A percentile compares a stretch with the other conserved stretches of the same genome.
phyloP scores from a whole-genome alignment of 2,888 invertebrate genomes.

The Drosophila fulvimacula region DNA sequence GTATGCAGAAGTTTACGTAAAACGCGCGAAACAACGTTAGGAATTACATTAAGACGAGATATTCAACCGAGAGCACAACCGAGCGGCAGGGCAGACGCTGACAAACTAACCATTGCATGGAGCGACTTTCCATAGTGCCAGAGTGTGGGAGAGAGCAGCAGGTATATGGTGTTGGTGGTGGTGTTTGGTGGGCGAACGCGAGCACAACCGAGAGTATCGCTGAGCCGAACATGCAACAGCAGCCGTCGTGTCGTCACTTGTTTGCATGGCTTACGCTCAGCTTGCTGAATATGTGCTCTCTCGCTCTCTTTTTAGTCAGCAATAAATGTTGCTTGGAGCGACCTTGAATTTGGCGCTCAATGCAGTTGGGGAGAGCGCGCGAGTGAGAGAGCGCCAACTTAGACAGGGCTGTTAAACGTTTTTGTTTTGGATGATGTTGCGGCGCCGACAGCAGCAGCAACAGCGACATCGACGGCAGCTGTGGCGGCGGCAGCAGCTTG shows the following conservation, averaged over 20 bases:
- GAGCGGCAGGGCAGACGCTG: conserved; percentile 68
- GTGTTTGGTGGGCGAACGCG: conserved; percentile 26
- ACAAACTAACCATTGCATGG: conserved; percentile 57
- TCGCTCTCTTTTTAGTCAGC: conserved; percentile 49
- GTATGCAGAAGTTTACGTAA: conserved; percentile 50
- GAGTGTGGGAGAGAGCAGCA: conserved; percentile 38
- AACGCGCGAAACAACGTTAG: conserved; percentile 53
- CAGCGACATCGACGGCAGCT: background rate
- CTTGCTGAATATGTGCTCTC: conserved; percentile 62
- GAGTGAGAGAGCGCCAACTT: conserved; percentile 11
- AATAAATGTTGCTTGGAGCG: conserved; percentile 44
- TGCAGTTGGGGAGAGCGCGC: conserved; percentile 31
- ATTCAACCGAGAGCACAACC: conserved; percentile 68
- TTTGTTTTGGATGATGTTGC: conserved; percentile 57
- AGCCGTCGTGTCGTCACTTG: conserved; percentile 54
- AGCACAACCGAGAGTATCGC: conserved; percentile 16
- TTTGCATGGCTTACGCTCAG: conserved; percentile 43
- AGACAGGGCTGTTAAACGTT: conserved; percentile 57
- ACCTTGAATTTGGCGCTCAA: conserved; percentile 68
- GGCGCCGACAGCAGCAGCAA: conserved; percentile 11
- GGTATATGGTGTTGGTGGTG: conserved; percentile 24
- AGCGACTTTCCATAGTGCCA: conserved; percentile 10
- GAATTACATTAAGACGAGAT: conserved; percentile 14
- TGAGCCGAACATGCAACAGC: conserved; percentile 22
- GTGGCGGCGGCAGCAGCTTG: conserved; percentile 26